A percentile compares a stretch with the other conserved stretches of the same genome.
Conservation (phyloP, 2,888 invertebrate genomes). For the Xestia rhomboidea region DNA sequence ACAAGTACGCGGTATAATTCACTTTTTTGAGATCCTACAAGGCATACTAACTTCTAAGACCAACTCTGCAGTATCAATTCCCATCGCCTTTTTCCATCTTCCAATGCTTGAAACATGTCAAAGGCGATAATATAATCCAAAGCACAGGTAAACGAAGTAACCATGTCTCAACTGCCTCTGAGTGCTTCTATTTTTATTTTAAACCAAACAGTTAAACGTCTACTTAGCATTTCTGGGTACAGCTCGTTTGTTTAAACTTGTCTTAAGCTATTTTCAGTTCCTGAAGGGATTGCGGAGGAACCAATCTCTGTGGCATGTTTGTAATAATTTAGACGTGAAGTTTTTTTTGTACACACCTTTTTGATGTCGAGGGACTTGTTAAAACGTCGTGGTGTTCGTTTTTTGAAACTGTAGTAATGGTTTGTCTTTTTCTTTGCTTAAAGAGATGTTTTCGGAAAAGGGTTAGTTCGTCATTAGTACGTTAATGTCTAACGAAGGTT, state of each 20-base stretch:
- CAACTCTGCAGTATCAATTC: not conserved
- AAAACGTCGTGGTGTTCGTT: slow-evolving; percentile 37
- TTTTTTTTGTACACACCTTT: slow-evolving; percentile 61
- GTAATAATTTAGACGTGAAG: slow-evolving; percentile 62
- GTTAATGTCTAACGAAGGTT: slow-evolving; percentile 38
- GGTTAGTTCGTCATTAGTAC: slow-evolving; percentile 46
- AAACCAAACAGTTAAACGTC: slow-evolving; percentile 83
- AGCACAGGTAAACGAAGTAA: slow-evolving; percentile 54
- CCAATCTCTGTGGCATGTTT: slow-evolving; percentile 65
- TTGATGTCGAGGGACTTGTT: slow-evolving; percentile 63
- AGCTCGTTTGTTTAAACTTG: slow-evolving; percentile 69
- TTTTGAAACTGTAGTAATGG: slow-evolving; percentile 44
- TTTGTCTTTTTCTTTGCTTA: slow-evolving; percentile 34
- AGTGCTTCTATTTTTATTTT: slow-evolving; percentile 86
- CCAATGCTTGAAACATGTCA: slow-evolving; percentile 3
- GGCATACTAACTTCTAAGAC: slow-evolving; percentile 4
- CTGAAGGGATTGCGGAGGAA: slow-evolving; percentile 74
- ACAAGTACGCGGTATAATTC: not conserved
- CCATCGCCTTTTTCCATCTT: not conserved
- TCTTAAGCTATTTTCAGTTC: slow-evolving; percentile 84
- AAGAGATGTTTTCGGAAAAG: slow-evolving; percentile 44
- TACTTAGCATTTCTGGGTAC: slow-evolving; percentile 84
- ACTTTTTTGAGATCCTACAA: not conserved
- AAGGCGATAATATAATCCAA: slow-evolving; percentile 35
- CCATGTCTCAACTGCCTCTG: slow-evolving; percentile 62